These are phyloP conservation scores for Vulpes lagopus DNA, from an alignment of 2,113 vertebrate genomes.

Conservation along the genomic window DNA sequence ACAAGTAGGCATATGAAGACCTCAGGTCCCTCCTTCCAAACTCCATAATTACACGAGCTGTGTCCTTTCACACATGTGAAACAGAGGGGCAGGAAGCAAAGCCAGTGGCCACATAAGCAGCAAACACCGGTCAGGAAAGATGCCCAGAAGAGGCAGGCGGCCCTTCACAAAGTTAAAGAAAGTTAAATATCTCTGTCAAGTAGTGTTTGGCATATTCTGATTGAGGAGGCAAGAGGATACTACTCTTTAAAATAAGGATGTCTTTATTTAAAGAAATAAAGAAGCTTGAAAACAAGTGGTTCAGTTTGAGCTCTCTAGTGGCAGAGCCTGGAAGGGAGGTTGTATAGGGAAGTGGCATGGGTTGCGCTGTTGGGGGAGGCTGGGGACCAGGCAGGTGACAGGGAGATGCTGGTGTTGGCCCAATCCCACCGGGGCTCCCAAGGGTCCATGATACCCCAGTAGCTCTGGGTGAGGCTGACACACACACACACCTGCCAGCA, in stretches of 20 bases:
- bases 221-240: not conserved
- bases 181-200: not conserved
- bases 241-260: too few relatives aligned
- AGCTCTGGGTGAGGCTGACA: accelerated
- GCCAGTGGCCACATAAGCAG: accelerated
- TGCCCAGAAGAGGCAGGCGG: not conserved
- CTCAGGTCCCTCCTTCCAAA: not conserved
- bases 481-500: not conserved
- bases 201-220: not conserved
- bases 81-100: accelerated
- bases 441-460: not conserved
- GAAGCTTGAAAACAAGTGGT: not conserved
- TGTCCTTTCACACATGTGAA: accelerated
- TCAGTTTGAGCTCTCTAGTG: not conserved
- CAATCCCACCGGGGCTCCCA: accelerated
- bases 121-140: not conserved
- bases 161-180: not conserved
- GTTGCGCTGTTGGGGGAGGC: too few relatives aligned
- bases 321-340: accelerated
- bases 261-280: not conserved
- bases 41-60: not conserved
- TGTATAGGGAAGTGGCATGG: accelerated
- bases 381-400: not conserved
- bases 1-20: not conserved
- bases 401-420: too few relatives aligned